Conservation (phyloP, 2,113 vertebrate genomes). For the Sialia sialis region DNA sequence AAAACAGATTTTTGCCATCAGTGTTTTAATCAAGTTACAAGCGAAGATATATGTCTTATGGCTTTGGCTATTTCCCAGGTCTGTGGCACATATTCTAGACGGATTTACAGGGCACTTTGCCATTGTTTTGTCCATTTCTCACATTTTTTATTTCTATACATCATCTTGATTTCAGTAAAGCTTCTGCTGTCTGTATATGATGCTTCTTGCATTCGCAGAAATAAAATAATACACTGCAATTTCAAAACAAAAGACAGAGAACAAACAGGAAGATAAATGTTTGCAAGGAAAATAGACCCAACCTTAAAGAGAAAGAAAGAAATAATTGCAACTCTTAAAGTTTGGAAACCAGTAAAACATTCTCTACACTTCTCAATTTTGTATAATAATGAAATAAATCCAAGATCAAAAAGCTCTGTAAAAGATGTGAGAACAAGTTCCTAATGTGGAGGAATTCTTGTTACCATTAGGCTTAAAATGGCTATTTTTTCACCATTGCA, state of each 20-base stretch:
- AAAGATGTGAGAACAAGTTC: not conserved
- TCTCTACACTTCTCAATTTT: not conserved
- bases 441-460: not conserved
- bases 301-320: not conserved
- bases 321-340: not conserved
- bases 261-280: not conserved
- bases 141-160: not conserved
- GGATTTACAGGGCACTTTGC: not conserved
- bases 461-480: not conserved
- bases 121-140: not conserved
- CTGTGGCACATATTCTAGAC: not conserved
- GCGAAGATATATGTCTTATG: not conserved
- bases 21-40: not conserved
- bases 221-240: not conserved
- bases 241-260: not conserved
- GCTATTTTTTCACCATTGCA: not conserved
- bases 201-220: not conserved
- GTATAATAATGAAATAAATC: not conserved
- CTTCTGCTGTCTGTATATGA: not conserved
- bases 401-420: not conserved
- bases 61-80: not conserved
- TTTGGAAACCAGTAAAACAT: not conserved
- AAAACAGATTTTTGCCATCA: not conserved
- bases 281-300: not conserved
- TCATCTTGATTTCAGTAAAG: not conserved